Evolutionary conservation across 1,140 invertebrate genomes (phyloP).

Genomic region (Arion vulgaris): DNA sequence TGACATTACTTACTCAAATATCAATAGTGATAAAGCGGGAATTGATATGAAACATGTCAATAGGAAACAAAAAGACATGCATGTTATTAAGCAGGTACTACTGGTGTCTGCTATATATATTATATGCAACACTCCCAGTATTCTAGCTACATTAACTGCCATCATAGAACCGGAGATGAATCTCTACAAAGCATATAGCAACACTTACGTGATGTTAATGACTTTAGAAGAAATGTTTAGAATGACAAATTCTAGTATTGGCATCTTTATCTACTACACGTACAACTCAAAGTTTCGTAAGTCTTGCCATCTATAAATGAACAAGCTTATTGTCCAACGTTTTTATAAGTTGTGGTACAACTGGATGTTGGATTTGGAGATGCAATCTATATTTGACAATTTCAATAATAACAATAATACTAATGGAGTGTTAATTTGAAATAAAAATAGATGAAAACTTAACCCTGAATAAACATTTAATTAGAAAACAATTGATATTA

Average conservation of each 20-base stretch:
- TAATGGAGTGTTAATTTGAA: too few species aligned
- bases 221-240: neutral
- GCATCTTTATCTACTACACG: conserved; percentile 2
- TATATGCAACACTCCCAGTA: neutral
- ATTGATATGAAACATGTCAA: neutral
- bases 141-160: neutral
- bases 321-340: too few species aligned
- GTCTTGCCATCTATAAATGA: neutral
- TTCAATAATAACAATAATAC: too few species aligned
- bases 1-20: neutral
- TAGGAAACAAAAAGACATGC: neutral
- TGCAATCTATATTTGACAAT: too few species aligned
- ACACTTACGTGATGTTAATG: neutral
- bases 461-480: too few species aligned
- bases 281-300: conserved; percentile 9
- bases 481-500: too few species aligned
- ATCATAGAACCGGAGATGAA: conserved; percentile 4
- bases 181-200: neutral
- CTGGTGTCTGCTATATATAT: neutral
- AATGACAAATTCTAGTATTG: neutral
- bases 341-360: too few species aligned
- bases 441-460: too few species aligned
- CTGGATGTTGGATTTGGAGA: too few species aligned
- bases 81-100: neutral
- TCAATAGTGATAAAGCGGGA: neutral